These are phyloP conservation scores for Typhlichthys eigenmanni DNA, from an alignment of 2,797 vertebrate genomes.

Conservation along the genomic window DNA sequence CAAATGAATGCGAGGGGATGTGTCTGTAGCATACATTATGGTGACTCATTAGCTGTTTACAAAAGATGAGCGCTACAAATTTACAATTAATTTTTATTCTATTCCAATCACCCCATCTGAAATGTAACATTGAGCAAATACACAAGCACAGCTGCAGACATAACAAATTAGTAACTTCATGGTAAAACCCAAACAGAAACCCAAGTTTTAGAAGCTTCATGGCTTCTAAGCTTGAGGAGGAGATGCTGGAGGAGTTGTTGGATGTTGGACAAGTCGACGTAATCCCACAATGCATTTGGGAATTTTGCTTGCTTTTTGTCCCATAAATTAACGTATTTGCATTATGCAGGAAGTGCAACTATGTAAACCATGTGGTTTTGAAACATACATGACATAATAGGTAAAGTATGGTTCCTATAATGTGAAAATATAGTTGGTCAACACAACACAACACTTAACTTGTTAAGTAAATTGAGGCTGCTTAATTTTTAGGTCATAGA, in stretches of 20 bases:
- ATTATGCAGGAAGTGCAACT: conserved; percentile 22
- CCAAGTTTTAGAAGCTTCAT: conserved; percentile 33
- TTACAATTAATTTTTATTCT: conserved; percentile 44
- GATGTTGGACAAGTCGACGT: conserved; percentile 26
- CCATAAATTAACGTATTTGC: conserved; percentile 18
- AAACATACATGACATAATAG: conserved; percentile 10
- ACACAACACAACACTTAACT: conserved; percentile 20
- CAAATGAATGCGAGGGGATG: conserved; percentile 41
- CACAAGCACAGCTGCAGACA: conserved; percentile 72
- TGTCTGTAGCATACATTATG: not conserved
- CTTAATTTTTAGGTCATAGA: conserved; percentile 25
- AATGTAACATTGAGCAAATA: conserved; percentile 68
- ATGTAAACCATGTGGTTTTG: conserved; percentile 21
- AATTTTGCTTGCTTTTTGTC: conserved; percentile 18
- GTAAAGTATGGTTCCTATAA: conserved; percentile 39
- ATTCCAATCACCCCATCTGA: conserved; percentile 51
- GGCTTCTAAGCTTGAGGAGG: conserved; percentile 31
- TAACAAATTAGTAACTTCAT: conserved; percentile 72
- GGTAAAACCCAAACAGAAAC: conserved; percentile 68
- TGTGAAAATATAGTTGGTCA: conserved; percentile 46
- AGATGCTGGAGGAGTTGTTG: not conserved
- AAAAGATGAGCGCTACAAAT: conserved; percentile 32
- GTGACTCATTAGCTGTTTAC: conserved; percentile 14
- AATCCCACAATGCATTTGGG: conserved; percentile 22
- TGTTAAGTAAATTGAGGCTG: conserved; percentile 6